Evolutionary conservation across 2,797 vertebrate genomes (phyloP), one percentile per base, ranked within the genome.

Genomic region (Acrocephalus scirpaceus): DNA sequence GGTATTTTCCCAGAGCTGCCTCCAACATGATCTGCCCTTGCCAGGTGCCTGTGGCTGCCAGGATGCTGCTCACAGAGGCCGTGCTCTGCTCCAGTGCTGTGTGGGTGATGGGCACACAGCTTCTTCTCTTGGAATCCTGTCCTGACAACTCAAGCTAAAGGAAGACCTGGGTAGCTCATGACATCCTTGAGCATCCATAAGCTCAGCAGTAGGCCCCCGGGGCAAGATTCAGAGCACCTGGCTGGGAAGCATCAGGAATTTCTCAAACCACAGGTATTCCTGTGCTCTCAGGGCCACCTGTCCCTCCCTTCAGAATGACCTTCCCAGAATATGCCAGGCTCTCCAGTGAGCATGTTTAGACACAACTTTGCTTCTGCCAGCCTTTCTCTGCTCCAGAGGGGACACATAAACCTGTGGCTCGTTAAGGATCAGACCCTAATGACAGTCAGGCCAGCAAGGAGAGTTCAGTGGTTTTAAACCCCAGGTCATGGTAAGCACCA

Each of bases 11-110:
- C n/a, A 3, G 58, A 42, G 84, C 90, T 25, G 29, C 26, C 50
- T 65, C 61, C 1, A 0, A 23, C 21, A 1, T 0, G 13, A 42
- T 27, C 21, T 0, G 4, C 45, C 36, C 57, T 80, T 61, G 88
- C 54, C 73, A 45, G 48, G 69, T 32, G 40, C 32, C 4, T 2
- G 51, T 17, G 25, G n/a, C 62, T 72, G 67, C 84, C 87, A 61
- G 36, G 71, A 11, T 26, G 51, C 62, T 67, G 70, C 87, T 72
- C 8, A 5, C 19, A 51, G 81, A 53, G 25, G 54, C 66, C 3
- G 0, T 2, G 22, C 53, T 67, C 27, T 1, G 1, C 38, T 67
- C 48, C 48, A 26, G 65, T 0, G 0, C 73, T 3, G 0, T 0
- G 1, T 1, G 30, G 27, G 21, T 21, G 32, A 53, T 2, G 1